Base-by-base conservation (phyloP, 1,140 invertebrate species). In the Dendroctonus ponderosae region DNA sequence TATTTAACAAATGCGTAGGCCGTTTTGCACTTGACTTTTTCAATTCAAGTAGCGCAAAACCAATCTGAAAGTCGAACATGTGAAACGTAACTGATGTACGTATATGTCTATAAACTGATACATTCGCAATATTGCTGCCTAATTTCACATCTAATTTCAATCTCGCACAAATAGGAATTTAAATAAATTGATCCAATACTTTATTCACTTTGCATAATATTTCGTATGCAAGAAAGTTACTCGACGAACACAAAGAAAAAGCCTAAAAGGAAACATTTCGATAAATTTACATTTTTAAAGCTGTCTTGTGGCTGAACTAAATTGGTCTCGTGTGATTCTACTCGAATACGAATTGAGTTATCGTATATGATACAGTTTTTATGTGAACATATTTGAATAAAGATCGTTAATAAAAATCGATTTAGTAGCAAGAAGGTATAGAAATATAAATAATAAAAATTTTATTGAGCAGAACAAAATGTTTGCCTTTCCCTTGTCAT, bases 211-310 rank as follows among this genome's bases (percentile, higher is more conserved):
- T 46, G 12, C 43, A 46, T 11, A 11, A 3, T 46, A 46, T 11
- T 46, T 46, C 12, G 43, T 46, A 46, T 46, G 12, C 43, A 26
- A 26, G 43, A 11, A 46, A 11, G 43, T 46, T 46, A 9, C 8
- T 11, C 43, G 8, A 46, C 0, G 43, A 12, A 46, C 12, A 46
- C 8, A 46, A 46, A 12, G 12, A 46, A 12, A 12, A 12, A 12
- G 12, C 12, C 8, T 46, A 46, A 46, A 46, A 46, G 12, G 43
- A 46, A 46, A 46, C 12, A 46, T 46, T 9, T 12, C 43, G 8
- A 9, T 46, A 46, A 46, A 46, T 46, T 46, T 46, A 46, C 43
- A 46, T 46, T 46, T 46, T 46, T 46, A 46, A 46, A 12, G 43
- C 12, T 11, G 8, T 12, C 12, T 9, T 46, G 8, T 9, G 43